Evolutionary conservation across 2,797 vertebrate species (phyloP).

Genomic region (Ctenopoma multispine): DNA sequence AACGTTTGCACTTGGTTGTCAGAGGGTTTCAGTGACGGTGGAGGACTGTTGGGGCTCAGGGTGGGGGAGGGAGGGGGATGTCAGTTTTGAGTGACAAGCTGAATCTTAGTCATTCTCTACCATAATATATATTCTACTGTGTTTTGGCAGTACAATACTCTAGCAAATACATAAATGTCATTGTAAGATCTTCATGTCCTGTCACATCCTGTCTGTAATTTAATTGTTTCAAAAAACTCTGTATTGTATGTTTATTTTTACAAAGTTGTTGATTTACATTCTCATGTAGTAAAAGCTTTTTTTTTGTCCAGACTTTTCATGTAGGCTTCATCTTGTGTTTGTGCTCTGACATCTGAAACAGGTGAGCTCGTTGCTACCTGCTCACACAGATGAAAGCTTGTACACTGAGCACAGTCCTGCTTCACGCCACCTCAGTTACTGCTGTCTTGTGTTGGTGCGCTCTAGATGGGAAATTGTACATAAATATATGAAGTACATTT

Average conservation of each 20-base stretch:
- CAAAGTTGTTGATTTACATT: constrained; percentile 58
- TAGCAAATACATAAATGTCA: constrained; percentile 53
- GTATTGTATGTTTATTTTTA: constrained; percentile 58
- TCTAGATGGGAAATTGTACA: constrained; percentile 2
- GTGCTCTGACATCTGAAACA: not conserved
- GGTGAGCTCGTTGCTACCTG: not conserved
- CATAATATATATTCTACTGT: constrained; percentile 83
- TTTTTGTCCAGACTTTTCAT: constrained; percentile 20
- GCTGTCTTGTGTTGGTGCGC: constrained; percentile 10
- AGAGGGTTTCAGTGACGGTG: constrained; percentile 49
- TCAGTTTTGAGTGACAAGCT: constrained; percentile 79
- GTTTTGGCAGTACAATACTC: constrained; percentile 93
- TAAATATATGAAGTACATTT: not conserved
- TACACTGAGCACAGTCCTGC: not conserved
- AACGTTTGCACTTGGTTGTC: constrained; percentile 76
- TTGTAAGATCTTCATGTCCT: constrained; percentile 44
- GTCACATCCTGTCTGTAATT: constrained; percentile 66
- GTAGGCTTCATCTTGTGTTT: constrained; percentile 12
- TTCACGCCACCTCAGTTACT: not conserved
- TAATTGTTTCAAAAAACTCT: constrained; percentile 55
- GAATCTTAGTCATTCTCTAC: constrained; percentile 84
- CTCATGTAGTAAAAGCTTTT: constrained; percentile 38
- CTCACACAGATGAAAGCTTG: not conserved
- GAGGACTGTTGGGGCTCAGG: constrained; percentile 63
- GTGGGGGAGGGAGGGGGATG: constrained; percentile 37